Evolutionary conservation across 2,113 vertebrate genomes (phyloP), one percentile per base, ranked within the genome.

Genomic region (Labeo catla): DNA sequence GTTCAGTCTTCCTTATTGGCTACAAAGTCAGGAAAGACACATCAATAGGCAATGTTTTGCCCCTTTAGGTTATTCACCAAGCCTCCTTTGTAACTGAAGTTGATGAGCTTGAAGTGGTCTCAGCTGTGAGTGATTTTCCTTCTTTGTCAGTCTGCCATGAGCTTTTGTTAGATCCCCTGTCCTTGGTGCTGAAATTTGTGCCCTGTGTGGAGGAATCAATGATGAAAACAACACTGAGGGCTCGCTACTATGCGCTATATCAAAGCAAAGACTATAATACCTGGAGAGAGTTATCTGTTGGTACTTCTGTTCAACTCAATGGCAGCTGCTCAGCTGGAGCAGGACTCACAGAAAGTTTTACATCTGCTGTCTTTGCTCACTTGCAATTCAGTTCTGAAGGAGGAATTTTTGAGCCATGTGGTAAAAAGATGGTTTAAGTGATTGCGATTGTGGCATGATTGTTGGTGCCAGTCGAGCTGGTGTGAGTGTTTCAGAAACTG

Each of bases 51-150:
- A 28, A 50, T 50, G 12, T 73, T 47, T 52, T 70, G 2, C 43
- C 70, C 19, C 65, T 73, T 73, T 28, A 50, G 45, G 47, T 50
- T 15, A 28, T 50, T 76, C 73, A 76, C 47, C 72, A 45, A 73
- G 4, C 47, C 50, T 50, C n/a, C n/a, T 76, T 76, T 76, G 47
- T 52, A 50, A 3, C 47, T 8, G n/a, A 11, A 76, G 73, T 28
- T 28, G n/a, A 76, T 76, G 73, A 50, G 73, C 47, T 76, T 76
- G 73, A 76, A 28, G n/a, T 76, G 47, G 73, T 47, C 73, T 76
- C 73, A 50, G 73, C 73, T 76, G 47, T 52, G 73, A 23, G 47
- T 52, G 45, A 76, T 76, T 76, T 7, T 76, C 47, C n/a, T 50
- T 28, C 73, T 50, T 50, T 76, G 47, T 52, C 47, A 28, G 73